Evolutionary conservation across 2,888 invertebrate species (phyloP).

Genomic region (Drymonia ruficornis): DNA sequence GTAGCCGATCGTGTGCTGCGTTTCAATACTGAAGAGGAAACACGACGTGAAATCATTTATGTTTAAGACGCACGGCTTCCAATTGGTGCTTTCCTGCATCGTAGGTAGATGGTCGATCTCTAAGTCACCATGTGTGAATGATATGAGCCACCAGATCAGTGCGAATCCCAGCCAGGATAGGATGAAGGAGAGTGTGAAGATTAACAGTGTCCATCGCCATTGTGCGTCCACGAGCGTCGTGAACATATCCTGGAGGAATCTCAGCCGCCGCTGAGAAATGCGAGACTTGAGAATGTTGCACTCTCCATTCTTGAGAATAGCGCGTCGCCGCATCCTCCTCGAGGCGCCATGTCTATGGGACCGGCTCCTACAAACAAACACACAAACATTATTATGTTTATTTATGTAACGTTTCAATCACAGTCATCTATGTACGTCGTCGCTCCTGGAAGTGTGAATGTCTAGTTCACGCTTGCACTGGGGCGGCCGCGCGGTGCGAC

Average conservation of each 20-base stretch:
- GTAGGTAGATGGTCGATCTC: conserved; percentile 84
- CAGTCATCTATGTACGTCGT: conserved; percentile 50
- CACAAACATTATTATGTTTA: conserved; percentile 42
- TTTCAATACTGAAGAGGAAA: conserved; percentile 96
- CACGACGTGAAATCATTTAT: conserved; percentile 93
- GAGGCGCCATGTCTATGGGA: conserved; percentile 87
- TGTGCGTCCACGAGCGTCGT: conserved; percentile 95
- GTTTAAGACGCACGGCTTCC: conserved; percentile 93
- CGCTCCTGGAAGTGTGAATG: conserved; percentile 61
- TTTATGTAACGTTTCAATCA: conserved; percentile 49
- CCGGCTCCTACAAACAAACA: conserved; percentile 86
- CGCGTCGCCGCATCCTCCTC: conserved; percentile 90
- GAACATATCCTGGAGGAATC: conserved; percentile 92
- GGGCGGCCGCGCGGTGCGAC: conserved; percentile 36
- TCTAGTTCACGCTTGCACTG: conserved; percentile 67
- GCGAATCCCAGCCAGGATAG: conserved; percentile 94
- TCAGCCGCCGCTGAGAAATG: conserved; percentile 91
- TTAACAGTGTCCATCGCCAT: conserved; percentile 96
- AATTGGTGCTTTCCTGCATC: conserved; percentile 80
- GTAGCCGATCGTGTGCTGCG: conserved; percentile 96
- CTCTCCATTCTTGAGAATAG: conserved; percentile 97
- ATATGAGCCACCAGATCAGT: conserved; percentile 94
- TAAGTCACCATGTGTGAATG: conserved; percentile 94
- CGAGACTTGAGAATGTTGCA: conserved; percentile 97
- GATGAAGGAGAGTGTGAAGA: conserved; percentile 94